These are phyloP conservation scores for Thunnus albacares DNA, from an alignment of 2,797 vertebrate species.

Conservation along the genomic window DNA sequence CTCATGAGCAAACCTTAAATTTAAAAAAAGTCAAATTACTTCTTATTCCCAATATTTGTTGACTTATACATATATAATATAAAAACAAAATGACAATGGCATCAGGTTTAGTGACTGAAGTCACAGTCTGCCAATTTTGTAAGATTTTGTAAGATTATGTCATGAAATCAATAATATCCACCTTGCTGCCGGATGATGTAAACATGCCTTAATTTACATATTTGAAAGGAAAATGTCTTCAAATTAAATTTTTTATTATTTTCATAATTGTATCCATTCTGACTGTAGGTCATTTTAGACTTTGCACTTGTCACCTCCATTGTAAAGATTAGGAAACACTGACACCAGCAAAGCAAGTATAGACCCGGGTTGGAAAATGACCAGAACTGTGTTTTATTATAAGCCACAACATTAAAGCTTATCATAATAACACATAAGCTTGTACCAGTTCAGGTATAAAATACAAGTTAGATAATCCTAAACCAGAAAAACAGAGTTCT, in stretches of 20 bases:
- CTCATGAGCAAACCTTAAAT: not conserved
- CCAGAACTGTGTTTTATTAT: not conserved
- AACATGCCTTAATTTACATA: not conserved
- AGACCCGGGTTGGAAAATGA: not conserved
- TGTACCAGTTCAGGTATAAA: too few relatives aligned
- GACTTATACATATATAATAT: not conserved
- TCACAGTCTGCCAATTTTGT: not conserved
- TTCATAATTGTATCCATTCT: not conserved
- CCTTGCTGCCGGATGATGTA: too few relatives aligned
- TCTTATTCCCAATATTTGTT: not conserved
- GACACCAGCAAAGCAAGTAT: not conserved
- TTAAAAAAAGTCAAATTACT: not conserved
- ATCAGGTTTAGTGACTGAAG: not conserved
- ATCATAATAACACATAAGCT: not conserved
- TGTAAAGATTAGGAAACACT: not conserved
- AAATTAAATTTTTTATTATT: not conserved
- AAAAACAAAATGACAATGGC: not conserved
- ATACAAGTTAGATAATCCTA: not conserved
- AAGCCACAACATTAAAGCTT: not conserved
- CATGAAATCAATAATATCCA: slow-evolving; percentile 1
- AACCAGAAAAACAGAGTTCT: not conserved
- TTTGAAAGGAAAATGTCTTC: not conserved
- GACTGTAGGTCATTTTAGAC: too few relatives aligned
- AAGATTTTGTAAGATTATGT: not conserved
- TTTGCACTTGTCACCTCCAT: not conserved